Evolutionary conservation across 2,888 invertebrate genomes (phyloP).

Genomic region (Tipula vernalis): DNA sequence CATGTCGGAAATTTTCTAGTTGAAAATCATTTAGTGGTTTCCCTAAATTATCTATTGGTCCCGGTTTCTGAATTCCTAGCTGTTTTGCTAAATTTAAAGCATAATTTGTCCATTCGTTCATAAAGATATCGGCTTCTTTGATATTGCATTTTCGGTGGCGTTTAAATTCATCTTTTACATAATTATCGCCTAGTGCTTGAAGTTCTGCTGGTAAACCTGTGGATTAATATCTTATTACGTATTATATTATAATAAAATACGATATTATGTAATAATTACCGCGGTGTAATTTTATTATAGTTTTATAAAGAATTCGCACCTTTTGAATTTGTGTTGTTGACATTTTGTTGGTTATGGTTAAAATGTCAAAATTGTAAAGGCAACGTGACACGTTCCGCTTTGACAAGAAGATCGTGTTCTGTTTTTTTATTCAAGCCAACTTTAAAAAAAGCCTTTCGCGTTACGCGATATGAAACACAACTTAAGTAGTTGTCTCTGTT

Average conservation of each 20-base stretch:
- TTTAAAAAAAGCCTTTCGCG: no score
- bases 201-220: slow-evolving; percentile 54
- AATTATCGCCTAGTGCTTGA: slow-evolving; percentile 57
- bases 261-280: slow-evolving; percentile 26
- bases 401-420: neutral
- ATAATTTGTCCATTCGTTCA: slow-evolving; percentile 82
- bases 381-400: neutral
- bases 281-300: slow-evolving; percentile 63
- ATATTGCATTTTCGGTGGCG: slow-evolving; percentile 63
- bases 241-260: neutral
- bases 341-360: neutral
- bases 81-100: slow-evolving; percentile 62
- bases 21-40: slow-evolving; percentile 44
- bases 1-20: slow-evolving; percentile 60
- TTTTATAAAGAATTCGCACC: slow-evolving; percentile 63
- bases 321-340: slow-evolving; percentile 41
- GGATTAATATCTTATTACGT: neutral
- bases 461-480: no score
- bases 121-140: slow-evolving; percentile 60
- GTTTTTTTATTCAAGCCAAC: no score
- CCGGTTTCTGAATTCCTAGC: slow-evolving; percentile 51
- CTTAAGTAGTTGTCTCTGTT: no score
- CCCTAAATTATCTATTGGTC: slow-evolving; percentile 44
- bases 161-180: slow-evolving; percentile 73
- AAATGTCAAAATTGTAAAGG: neutral